phyloP scores from a whole-genome alignment of 2,797 vertebrate genomes.

The Lerista edwardsae region DNA sequence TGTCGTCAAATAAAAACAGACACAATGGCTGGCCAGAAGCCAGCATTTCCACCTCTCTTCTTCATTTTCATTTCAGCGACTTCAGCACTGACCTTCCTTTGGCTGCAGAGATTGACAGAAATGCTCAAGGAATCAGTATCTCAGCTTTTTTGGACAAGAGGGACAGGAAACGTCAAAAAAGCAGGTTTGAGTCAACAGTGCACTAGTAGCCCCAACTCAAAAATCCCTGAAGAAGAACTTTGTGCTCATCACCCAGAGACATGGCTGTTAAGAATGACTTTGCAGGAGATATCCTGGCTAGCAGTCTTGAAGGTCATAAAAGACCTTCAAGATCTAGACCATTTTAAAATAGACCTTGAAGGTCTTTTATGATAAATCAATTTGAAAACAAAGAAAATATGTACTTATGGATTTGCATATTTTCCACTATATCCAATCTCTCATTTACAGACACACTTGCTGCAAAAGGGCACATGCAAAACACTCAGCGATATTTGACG shows the following conservation, averaged over 20 bases:
- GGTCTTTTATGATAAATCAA: neutral
- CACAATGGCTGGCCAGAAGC: constrained; percentile 47
- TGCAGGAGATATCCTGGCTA: neutral
- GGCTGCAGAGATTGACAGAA: constrained; percentile 43
- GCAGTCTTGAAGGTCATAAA: too few relatives aligned
- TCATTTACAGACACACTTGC: too few relatives aligned
- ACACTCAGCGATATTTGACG: too few relatives aligned
- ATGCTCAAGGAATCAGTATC: constrained; percentile 33
- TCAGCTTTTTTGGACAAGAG: constrained; percentile 32
- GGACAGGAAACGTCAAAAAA: constrained; percentile 44
- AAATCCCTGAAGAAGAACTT: constrained; percentile 8
- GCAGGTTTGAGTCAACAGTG: constrained; percentile 19
- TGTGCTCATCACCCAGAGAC: too few relatives aligned
- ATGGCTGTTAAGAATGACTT: neutral
- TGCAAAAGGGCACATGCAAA: too few relatives aligned
- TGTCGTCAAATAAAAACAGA: constrained; percentile 40
- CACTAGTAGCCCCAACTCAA: neutral
- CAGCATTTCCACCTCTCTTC: constrained; percentile 39
- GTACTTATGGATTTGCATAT: neutral
- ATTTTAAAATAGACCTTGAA: neutral
- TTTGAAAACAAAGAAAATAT: neutral
- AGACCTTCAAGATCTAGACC: too few relatives aligned
- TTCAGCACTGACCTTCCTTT: constrained; percentile 52
- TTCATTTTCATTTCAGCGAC: constrained; percentile 22
- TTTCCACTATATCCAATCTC: neutral